Percentiles rank a stretch among this genome's conserved stretches.
Conservation (phyloP, 1,140 invertebrate genomes). For the Anoplolepis gracilipes region DNA sequence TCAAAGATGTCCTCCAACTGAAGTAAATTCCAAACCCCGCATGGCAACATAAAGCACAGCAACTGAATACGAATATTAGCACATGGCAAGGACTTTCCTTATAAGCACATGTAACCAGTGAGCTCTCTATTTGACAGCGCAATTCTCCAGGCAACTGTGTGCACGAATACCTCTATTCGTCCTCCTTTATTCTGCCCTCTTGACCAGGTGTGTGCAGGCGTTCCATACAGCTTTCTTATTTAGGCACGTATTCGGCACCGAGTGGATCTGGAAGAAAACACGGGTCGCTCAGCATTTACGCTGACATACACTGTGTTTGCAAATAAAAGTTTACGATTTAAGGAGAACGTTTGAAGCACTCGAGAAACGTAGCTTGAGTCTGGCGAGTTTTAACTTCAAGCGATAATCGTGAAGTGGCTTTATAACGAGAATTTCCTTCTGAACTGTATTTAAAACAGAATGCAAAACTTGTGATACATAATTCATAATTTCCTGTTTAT, state of each 20-base stretch:
- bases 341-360: conserved; percentile 1
- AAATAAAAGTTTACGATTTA: conserved; percentile 56
- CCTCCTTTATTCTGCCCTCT: conserved; percentile 61
- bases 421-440: conserved; percentile 16
- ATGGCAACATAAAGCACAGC: not conserved
- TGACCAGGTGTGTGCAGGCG: conserved; percentile 35
- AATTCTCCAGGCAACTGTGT: conserved; percentile 30
- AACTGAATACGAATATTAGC: conserved; percentile 24
- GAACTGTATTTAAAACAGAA: conserved; percentile 19
- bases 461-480: conserved; percentile 35
- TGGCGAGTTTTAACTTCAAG: conserved; percentile 31
- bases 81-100: conserved; percentile 18
- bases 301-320: conserved; percentile 31
- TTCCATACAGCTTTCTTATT: conserved; percentile 43
- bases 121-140: conserved; percentile 47
- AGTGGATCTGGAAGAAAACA: conserved; percentile 42
- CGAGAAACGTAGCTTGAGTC: conserved; percentile 12
- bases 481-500: conserved; percentile 14
- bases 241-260: conserved; percentile 22
- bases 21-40: conserved; percentile 3
- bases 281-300: conserved; percentile 26
- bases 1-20: not conserved
- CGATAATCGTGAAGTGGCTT: conserved; percentile 31
- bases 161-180: conserved; percentile 20
- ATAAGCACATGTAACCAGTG: conserved; percentile 16